phyloP scores from a whole-genome alignment of 2,888 invertebrate species.

The Pterostichus niger region DNA sequence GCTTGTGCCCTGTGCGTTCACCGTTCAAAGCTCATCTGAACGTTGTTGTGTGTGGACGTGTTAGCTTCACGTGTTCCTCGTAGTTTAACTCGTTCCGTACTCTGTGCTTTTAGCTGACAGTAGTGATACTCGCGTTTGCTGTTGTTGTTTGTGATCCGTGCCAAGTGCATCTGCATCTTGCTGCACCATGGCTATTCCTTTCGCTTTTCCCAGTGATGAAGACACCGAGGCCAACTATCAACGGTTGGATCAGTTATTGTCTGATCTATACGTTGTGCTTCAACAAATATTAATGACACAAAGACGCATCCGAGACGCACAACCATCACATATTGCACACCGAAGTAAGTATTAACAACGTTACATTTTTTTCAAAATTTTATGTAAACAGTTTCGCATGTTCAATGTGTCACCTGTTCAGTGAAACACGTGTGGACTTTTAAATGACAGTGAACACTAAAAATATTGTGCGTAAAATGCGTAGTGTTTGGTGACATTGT shows the following conservation, averaged over 20 bases:
- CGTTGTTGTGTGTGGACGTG: slow-evolving; percentile 71
- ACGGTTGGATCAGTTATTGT: slow-evolving; percentile 69
- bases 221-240: slow-evolving; percentile 71
- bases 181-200: slow-evolving; percentile 75
- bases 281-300: slow-evolving; percentile 70
- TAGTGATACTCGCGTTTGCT: slow-evolving; percentile 39
- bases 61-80: slow-evolving; percentile 62
- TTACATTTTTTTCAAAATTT: background rate
- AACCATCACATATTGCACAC: slow-evolving; percentile 57
- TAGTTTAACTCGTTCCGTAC: slow-evolving; percentile 17
- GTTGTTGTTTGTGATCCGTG: slow-evolving; percentile 27
- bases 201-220: slow-evolving; percentile 74
- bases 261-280: slow-evolving; percentile 70
- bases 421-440: slow-evolving; percentile 22
- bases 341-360: slow-evolving; percentile 57
- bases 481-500: background rate
- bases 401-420: background rate
- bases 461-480: slow-evolving; percentile 19
- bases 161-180: slow-evolving; percentile 22
- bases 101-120: background rate
- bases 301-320: slow-evolving; percentile 65
- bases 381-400: background rate
- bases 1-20: slow-evolving; percentile 36
- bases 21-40: slow-evolving; percentile 71
- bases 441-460: slow-evolving; percentile 38